Evolutionary conservation across 2,888 invertebrate species (phyloP).

Genomic region (Baronia brevicornis): DNA sequence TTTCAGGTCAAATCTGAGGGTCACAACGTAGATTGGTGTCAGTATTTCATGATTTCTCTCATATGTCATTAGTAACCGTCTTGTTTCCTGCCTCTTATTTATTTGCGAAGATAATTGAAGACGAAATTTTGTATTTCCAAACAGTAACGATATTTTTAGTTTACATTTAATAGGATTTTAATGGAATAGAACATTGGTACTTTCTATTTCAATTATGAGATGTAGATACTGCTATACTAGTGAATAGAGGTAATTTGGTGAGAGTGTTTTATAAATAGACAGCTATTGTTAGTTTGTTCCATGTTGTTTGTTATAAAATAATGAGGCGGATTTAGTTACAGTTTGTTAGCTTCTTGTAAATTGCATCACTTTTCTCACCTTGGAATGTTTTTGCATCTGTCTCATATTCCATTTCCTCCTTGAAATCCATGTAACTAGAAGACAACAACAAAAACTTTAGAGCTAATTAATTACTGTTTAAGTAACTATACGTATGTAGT

Average conservation of each 20-base stretch:
- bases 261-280: slow-evolving; percentile 24
- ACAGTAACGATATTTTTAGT: slow-evolving; percentile 32
- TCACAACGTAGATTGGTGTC: slow-evolving; percentile 63
- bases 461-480: too few species aligned
- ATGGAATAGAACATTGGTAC: slow-evolving; percentile 40
- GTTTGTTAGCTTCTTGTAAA: slow-evolving; percentile 6
- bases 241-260: slow-evolving; percentile 26
- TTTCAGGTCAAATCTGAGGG: slow-evolving; percentile 60
- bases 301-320: slow-evolving; percentile 16
- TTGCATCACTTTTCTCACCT: slow-evolving; percentile 9
- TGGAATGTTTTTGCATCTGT: too few species aligned
- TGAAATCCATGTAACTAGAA: too few species aligned
- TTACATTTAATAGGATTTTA: slow-evolving; percentile 32
- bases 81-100: slow-evolving; percentile 25
- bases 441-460: too few species aligned
- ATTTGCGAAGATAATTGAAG: slow-evolving; percentile 29
- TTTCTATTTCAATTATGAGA: slow-evolving; percentile 51
- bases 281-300: slow-evolving; percentile 12
- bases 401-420: too few species aligned
- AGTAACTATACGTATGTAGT: too few species aligned
- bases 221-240: slow-evolving; percentile 29
- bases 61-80: slow-evolving; percentile 42
- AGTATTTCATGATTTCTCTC: slow-evolving; percentile 62
- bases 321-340: slow-evolving; percentile 8
- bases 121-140: slow-evolving; percentile 25